Percentiles rank a stretch among this genome's conserved stretches.
phyloP scores from a whole-genome alignment of 2,797 vertebrate genomes.

The Megalops cyprinoides region DNA sequence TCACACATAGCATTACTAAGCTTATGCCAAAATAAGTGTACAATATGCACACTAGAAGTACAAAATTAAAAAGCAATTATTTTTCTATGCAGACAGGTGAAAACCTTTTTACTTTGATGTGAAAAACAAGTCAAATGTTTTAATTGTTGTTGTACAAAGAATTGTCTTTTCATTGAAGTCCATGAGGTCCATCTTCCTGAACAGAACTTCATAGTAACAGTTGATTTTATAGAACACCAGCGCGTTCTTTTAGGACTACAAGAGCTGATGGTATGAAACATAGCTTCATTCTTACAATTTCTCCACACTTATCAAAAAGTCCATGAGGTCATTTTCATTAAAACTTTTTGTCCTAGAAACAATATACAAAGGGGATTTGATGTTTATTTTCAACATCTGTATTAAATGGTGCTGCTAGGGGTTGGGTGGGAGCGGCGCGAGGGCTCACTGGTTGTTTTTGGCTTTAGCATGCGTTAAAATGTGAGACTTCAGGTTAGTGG shows the following conservation, averaged over 20 bases:
- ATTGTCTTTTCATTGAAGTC: constrained; percentile 85
- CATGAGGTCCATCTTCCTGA: constrained; percentile 75
- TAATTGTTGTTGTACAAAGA: constrained; percentile 86
- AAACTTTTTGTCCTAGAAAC: constrained; percentile 80
- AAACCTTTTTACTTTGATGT: constrained; percentile 6
- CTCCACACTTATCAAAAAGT: constrained; percentile 89
- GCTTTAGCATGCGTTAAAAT: constrained; percentile 99
- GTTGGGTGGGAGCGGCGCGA: background rate
- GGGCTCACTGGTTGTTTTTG: constrained; percentile 99
- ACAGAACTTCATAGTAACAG: constrained; percentile 69
- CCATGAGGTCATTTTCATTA: constrained; percentile 58
- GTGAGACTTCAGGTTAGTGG: constrained; percentile 99
- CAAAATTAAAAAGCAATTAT: constrained; percentile 88
- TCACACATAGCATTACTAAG: constrained; percentile 88
- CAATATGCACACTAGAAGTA: constrained; percentile 99
- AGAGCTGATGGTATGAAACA: constrained; percentile 56
- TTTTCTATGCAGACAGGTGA: constrained; percentile 80
- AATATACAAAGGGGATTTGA: constrained; percentile 81
- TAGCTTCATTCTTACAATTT: constrained; percentile 76
- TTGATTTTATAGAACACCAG: background rate
- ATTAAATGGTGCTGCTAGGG: constrained; percentile 68
- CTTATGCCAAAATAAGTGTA: constrained; percentile 96
- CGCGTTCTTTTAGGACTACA: constrained; percentile 12
- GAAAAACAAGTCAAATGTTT: constrained; percentile 61
- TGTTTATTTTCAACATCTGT: constrained; percentile 69